These are phyloP conservation scores for Pogonomyrmex barbatus DNA, from an alignment of 1,140 invertebrate genomes.

Conservation along the genomic window DNA sequence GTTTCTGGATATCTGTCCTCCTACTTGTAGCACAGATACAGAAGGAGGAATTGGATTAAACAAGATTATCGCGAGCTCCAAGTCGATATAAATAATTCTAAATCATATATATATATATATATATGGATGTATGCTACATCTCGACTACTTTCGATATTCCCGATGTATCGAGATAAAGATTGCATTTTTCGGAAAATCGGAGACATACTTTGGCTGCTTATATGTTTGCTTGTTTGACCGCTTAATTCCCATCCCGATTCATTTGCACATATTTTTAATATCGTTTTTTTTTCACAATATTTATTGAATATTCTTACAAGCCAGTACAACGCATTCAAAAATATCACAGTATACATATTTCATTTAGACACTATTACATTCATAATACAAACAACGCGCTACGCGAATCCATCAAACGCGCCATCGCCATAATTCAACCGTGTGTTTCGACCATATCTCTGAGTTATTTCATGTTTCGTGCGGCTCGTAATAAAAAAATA, in stretches of 20 bases:
- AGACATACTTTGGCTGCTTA: background rate
- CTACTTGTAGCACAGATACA: background rate
- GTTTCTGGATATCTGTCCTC: background rate
- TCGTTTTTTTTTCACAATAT: constrained; percentile 9
- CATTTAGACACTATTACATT: constrained; percentile 48
- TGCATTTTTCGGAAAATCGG: background rate
- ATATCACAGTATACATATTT: constrained; percentile 52
- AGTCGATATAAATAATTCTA: background rate
- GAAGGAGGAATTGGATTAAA: constrained; percentile 15
- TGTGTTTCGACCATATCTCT: constrained; percentile 54
- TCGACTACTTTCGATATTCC: background rate
- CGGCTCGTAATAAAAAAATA: constrained; percentile 49
- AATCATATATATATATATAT: background rate
- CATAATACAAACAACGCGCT: constrained; percentile 49
- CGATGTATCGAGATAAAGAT: background rate
- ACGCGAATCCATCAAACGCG: constrained; percentile 55
- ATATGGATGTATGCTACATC: background rate
- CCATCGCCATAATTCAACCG: constrained; percentile 58
- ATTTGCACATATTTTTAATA: background rate
- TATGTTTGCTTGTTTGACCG: background rate
- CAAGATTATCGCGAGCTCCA: background rate
- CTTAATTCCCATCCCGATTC: background rate
- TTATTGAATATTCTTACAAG: constrained; percentile 60
- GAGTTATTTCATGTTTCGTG: constrained; percentile 54
- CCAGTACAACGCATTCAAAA: constrained; percentile 43